These are phyloP conservation scores for Perdita meconis DNA, from an alignment of 2,888 invertebrate species.

Conservation along the genomic window DNA sequence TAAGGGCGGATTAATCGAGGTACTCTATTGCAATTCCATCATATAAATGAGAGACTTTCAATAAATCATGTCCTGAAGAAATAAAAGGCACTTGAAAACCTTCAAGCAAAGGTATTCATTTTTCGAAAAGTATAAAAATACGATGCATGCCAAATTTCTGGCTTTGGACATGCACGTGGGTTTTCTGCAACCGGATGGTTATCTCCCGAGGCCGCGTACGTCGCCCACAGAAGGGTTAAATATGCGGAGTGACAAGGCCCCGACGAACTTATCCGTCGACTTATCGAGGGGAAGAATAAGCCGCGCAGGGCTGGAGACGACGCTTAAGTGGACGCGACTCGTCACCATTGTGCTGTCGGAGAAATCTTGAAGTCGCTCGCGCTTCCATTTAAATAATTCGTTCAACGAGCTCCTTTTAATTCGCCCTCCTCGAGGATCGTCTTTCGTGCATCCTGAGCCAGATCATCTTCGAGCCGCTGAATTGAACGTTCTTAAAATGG, in stretches of 20 bases:
- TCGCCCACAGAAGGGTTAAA: constrained; percentile 2
- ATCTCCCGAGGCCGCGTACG: too few relatives aligned
- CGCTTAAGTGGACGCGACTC: constrained; percentile 9
- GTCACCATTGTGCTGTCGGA: constrained; percentile 27
- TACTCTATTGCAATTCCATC: too few relatives aligned
- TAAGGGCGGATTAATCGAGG: too few relatives aligned
- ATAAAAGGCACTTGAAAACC: too few relatives aligned
- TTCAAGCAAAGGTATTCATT: too few relatives aligned
- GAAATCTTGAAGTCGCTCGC: constrained; percentile 45
- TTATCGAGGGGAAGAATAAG: constrained; percentile 6
- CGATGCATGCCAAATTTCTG: too few relatives aligned
- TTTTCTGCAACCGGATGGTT: too few relatives aligned
- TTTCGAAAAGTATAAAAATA: too few relatives aligned
- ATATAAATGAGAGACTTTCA: too few relatives aligned
- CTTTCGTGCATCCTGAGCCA: constrained; percentile 13
- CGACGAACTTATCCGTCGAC: constrained; percentile 5
- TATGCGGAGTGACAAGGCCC: constrained; percentile 11
- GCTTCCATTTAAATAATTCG: constrained; percentile 71
- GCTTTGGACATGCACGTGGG: too few relatives aligned
- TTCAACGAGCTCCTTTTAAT: constrained; percentile 72
- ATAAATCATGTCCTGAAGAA: too few relatives aligned
- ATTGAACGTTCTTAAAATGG: background rate
- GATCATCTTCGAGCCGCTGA: background rate
- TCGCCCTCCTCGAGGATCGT: constrained; percentile 45
- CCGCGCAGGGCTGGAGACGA: background rate